A percentile compares a stretch with the other conserved stretches of the same genome.
These are phyloP conservation scores for Myotis vivesi DNA, from an alignment of 2,797 vertebrate genomes.

Conservation along the genomic window DNA sequence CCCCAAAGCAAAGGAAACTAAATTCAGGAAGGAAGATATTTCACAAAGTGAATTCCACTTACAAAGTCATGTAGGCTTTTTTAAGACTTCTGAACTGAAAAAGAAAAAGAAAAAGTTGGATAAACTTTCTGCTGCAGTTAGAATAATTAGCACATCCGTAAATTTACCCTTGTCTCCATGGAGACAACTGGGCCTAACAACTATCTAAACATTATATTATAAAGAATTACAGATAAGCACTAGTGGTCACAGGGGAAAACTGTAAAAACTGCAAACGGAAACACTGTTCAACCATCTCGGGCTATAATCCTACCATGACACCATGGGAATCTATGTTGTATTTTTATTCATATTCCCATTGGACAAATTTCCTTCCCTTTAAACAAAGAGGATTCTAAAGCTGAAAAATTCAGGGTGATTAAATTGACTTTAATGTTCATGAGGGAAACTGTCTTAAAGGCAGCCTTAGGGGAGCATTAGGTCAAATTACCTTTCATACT, in stretches of 20 bases:
- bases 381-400: constrained; percentile 34
- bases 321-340: background rate
- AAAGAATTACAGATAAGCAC: background rate
- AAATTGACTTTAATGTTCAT: constrained; percentile 30
- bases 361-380: background rate
- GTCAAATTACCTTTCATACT: constrained; percentile 12
- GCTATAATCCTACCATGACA: background rate
- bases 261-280: background rate
- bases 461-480: background rate
- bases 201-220: constrained; percentile 41
- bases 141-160: constrained; percentile 48
- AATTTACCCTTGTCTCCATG: background rate
- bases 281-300: constrained; percentile 4
- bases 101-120: background rate
- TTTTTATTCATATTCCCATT: constrained; percentile 38
- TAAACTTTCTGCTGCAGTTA: background rate
- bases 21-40: constrained; percentile 45
- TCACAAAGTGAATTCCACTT: constrained; percentile 14
- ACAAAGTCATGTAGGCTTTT: background rate
- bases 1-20: constrained; percentile 37
- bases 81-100: background rate
- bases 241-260: background rate
- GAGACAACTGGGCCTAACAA: constrained; percentile 18
- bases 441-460: constrained; percentile 1
- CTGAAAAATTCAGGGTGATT: background rate